Conservation (phyloP, 2,888 invertebrate genomes). For the Melinaea menophilus region DNA sequence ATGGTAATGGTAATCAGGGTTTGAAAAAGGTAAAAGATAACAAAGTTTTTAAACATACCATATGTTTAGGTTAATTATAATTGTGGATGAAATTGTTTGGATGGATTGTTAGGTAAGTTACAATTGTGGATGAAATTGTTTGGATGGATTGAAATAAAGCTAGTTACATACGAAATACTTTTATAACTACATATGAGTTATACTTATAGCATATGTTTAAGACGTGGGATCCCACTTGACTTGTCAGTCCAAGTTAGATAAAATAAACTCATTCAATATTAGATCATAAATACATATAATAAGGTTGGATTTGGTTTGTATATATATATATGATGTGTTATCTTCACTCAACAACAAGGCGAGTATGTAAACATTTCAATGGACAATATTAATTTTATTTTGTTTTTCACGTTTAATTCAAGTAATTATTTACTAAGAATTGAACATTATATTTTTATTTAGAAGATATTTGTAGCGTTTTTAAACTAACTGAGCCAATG, state of each 20-base stretch:
- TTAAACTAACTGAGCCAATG: no score
- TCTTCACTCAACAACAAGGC: conserved; percentile 37
- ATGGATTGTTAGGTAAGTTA: no score
- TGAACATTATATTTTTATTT: no score
- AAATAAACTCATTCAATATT: conserved; percentile 2
- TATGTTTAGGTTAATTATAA: no score
- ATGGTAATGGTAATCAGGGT: no score
- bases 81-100: no score
- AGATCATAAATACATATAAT: neutral
- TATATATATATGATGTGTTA: conserved; percentile 22
- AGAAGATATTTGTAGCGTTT: no score
- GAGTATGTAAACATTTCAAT: conserved; percentile 33
- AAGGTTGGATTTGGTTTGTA: conserved; percentile 11
- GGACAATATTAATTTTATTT: conserved; percentile 18
- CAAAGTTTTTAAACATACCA: no score
- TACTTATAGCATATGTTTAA: conserved; percentile 33
- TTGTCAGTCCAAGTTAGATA: conserved; percentile 35
- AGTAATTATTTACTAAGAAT: no score
- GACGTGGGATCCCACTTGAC: conserved; percentile 43
- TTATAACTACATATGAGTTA: conserved; percentile 24
- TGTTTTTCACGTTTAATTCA: no score
- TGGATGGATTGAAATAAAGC: neutral
- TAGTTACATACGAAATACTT: conserved; percentile 19
- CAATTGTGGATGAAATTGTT: no score
- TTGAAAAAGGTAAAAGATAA: no score